A percentile compares a stretch with the other conserved stretches of the same genome.
Conservation (phyloP, 2,113 vertebrate species). For the Hemiscyllium ocellatum region DNA sequence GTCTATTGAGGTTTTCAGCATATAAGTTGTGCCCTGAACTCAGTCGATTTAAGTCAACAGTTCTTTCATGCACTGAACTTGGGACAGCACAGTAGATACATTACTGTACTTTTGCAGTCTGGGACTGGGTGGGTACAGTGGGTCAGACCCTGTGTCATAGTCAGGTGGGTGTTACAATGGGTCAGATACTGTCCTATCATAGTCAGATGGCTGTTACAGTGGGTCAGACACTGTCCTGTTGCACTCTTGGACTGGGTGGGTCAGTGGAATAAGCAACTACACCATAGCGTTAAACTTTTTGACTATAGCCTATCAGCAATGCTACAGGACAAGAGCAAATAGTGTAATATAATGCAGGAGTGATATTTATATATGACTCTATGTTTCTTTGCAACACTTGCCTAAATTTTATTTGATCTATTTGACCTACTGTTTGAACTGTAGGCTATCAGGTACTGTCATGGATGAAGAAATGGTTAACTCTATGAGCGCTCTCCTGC, state of each 20-base stretch:
- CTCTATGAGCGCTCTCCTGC: constrained; percentile 21
- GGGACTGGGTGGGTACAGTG: background rate
- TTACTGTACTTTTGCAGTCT: background rate
- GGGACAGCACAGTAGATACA: background rate
- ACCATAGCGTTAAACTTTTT: background rate
- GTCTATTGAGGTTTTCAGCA: background rate
- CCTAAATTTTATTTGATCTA: background rate
- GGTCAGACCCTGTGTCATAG: background rate
- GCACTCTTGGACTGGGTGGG: background rate
- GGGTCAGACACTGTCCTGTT: background rate
- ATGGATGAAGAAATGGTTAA: constrained; percentile 18
- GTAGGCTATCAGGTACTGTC: background rate
- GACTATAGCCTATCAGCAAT: background rate
- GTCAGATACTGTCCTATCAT: background rate
- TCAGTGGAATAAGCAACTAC: background rate
- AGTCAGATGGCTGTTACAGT: background rate
- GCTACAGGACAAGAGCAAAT: background rate
- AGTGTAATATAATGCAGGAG: background rate
- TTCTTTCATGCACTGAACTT: background rate
- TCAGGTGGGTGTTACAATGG: background rate
- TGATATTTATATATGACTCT: background rate
- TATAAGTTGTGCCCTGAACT: background rate
- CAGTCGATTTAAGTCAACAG: background rate
- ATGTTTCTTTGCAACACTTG: background rate
- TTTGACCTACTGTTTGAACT: background rate